phyloP scores from a whole-genome alignment of 2,113 vertebrate species.

The Psilopsiagon aymara region DNA sequence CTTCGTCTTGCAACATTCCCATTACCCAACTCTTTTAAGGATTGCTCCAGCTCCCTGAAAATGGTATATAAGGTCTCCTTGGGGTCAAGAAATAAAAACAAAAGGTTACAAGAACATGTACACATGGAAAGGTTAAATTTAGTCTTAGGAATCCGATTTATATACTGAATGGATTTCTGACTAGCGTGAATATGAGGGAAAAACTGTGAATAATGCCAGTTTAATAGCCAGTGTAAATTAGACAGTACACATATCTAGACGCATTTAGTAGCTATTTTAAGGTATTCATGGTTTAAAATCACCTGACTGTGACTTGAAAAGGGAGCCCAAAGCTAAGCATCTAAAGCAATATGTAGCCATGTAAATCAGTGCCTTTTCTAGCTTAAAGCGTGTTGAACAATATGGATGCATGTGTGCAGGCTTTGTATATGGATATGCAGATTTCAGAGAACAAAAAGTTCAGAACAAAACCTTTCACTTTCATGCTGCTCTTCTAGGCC shows the following conservation, averaged over 20 bases:
- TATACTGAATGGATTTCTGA: not conserved
- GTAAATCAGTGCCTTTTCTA: not conserved
- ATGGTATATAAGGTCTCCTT: not conserved
- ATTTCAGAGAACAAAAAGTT: not conserved
- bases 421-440: not conserved
- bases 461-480: not conserved
- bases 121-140: not conserved
- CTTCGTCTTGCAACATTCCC: not conserved
- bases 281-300: not conserved
- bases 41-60: not conserved
- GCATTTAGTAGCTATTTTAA: not conserved
- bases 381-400: not conserved
- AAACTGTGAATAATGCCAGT: not conserved
- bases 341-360: not conserved
- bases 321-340: not conserved
- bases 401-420: not conserved
- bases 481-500: not conserved
- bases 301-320: not conserved
- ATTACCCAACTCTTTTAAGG: not conserved
- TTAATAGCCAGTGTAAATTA: not conserved
- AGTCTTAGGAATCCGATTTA: not conserved
- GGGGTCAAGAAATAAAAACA: not conserved
- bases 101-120: not conserved
- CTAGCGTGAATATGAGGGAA: not conserved
- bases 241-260: not conserved